A percentile compares a stretch with the other conserved stretches of the same genome.
Evolutionary conservation across 2,113 vertebrate genomes (phyloP).

Genomic region (Setophaga petechia): DNA sequence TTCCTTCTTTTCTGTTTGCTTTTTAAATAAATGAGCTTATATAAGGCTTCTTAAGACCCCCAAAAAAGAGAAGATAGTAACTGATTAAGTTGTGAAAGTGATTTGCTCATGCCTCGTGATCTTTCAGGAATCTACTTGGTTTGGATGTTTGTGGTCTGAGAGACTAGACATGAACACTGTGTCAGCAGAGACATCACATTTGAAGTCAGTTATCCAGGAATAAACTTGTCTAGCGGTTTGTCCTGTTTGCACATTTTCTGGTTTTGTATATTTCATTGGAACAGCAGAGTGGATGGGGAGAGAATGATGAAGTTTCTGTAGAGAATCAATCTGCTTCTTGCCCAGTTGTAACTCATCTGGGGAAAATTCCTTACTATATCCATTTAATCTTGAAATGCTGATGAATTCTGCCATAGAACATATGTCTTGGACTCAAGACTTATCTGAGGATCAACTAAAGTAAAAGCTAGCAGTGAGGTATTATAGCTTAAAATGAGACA

Average conservation of each 20-base stretch:
- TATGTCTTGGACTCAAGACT: not conserved
- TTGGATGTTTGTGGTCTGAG: conserved; percentile 29
- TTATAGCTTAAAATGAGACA: not conserved
- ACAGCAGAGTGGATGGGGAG: not conserved
- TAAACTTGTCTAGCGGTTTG: not conserved
- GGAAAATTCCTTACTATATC: not conserved
- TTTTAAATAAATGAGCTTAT: not conserved
- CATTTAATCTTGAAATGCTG: not conserved
- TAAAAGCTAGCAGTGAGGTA: not conserved
- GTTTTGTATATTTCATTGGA: not conserved
- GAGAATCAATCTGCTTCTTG: not conserved
- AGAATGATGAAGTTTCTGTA: not conserved
- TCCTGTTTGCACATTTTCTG: not conserved
- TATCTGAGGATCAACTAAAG: not conserved
- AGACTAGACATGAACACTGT: not conserved
- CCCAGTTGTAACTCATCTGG: not conserved
- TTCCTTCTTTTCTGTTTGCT: not conserved
- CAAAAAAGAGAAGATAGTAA: not conserved
- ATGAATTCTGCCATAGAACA: not conserved
- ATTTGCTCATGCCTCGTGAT: not conserved
- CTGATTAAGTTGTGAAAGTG: not conserved
- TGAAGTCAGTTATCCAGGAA: not conserved
- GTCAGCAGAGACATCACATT: conserved; percentile 6
- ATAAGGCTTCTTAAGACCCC: not conserved
- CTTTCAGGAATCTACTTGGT: conserved; percentile 4